Base-by-base conservation (phyloP, 2,113 vertebrate genomes). In the Opisthocomus hoazin region DNA sequence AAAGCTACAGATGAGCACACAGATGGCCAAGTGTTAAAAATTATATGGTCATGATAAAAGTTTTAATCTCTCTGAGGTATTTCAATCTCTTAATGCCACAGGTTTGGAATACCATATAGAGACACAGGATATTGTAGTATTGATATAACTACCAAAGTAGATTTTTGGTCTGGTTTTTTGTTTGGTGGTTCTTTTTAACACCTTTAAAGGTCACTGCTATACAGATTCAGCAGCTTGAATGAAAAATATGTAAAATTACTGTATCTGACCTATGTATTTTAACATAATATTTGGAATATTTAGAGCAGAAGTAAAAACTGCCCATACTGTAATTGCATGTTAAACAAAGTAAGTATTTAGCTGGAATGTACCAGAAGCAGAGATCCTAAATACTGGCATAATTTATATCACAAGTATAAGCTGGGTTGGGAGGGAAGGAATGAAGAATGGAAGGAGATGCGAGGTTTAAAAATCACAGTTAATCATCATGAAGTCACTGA, bases 1-100 rank as follows among this genome's bases (percentile, higher is more conserved):
- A 65, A 75, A 50, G 41, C 48, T 81, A 77, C 39, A 87, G 65
- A 68, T 43, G 60, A 92, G 53, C 85, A 93, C 65, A 83, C 3
- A 84, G 48, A 76, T 80, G 88, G 76, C 36, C 68, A 93, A 64
- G 45, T 80, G 63, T 39, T 78, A 66, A 58, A 77, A 87, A 61
- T 29, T 36, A 75, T 12, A 94, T 6, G 17, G 50, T 91, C 56
- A 69, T 7, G 24, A 77, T n/a, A 87, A n/a, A 91, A 91, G 73
- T 81, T 92, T 94, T 71, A 78, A 95, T 83, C 46, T 92, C 87
- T 91, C 89, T 17, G 89, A 96, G 95, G 94, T 97, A 97, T 91
- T 96, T 93, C 88, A 88, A 9, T 51, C 87, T 84, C 78, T 87
- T 93, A 92, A 93, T 84, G 82, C n/a, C 76, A 95, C 48, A 94